These are phyloP conservation scores for Minunthozetes semirufus DNA, from an alignment of 2,888 invertebrate genomes.

Conservation along the genomic window DNA sequence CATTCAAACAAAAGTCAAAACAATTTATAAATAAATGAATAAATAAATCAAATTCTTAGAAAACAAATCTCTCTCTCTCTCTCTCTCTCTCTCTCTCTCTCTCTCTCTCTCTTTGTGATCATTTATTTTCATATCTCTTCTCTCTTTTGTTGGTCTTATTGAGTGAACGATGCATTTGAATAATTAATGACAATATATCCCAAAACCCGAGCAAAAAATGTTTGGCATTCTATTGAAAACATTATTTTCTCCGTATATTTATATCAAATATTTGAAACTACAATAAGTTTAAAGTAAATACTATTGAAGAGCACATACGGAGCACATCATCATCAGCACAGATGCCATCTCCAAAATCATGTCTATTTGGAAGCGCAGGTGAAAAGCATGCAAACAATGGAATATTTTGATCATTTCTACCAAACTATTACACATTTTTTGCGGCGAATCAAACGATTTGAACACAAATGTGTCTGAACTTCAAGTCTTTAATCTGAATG, in stretches of 20 bases:
- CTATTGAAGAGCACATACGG: neutral
- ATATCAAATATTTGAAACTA: conserved; percentile 22
- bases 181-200: conserved; percentile 20
- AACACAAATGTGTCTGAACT: neutral
- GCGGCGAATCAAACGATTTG: conserved; percentile 8
- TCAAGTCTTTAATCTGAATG: conserved; percentile 16
- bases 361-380: conserved; percentile 21
- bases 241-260: conserved; percentile 22
- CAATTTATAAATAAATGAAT: too few relatives aligned
- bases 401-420: neutral
- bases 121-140: neutral
- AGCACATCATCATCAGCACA: neutral
- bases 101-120: neutral
- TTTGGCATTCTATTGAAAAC: conserved; percentile 3
- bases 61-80: neutral
- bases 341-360: neutral
- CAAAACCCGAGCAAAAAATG: neutral
- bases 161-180: conserved; percentile 7
- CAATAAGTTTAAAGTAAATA: conserved; percentile 22
- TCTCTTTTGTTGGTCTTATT: neutral
- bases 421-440: neutral
- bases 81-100: neutral
- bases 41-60: too few relatives aligned
- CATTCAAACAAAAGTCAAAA: too few relatives aligned
- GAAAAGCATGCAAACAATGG: conserved; percentile 14